These are phyloP conservation scores for Smittia sp. DNA, from an alignment of 2,888 invertebrate genomes.

Conservation along the genomic window DNA sequence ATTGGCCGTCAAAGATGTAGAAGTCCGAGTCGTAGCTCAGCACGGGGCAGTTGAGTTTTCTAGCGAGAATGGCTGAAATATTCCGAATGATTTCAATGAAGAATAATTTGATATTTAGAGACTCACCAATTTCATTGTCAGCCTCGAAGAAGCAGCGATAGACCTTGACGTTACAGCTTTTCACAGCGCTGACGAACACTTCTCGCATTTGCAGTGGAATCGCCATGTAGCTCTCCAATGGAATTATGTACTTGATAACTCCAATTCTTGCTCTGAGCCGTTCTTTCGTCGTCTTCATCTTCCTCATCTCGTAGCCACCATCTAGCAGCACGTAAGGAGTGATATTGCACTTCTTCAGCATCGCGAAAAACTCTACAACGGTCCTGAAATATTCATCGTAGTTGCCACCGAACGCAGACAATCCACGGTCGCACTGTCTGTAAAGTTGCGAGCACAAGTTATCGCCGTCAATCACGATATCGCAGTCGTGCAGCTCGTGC, in stretches of 20 bases:
- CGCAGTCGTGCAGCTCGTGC: conserved; percentile 64
- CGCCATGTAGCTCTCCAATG: conserved; percentile 59
- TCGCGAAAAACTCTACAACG: conserved; percentile 66
- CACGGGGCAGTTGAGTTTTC: conserved; percentile 76
- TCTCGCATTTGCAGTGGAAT: conserved; percentile 74
- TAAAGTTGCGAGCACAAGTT: conserved; percentile 72
- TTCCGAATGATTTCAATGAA: background rate
- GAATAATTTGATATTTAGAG: background rate
- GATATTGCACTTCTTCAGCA: conserved; percentile 68
- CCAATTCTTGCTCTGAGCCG: conserved; percentile 62
- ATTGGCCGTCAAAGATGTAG: conserved; percentile 79
- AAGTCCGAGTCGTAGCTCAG: conserved; percentile 94
- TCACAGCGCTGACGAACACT: conserved; percentile 69
- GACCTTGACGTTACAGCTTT: conserved; percentile 63
- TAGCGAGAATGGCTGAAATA: conserved; percentile 63
- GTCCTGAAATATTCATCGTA: conserved; percentile 64
- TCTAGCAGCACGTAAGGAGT: conserved; percentile 74
- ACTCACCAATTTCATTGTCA: conserved; percentile 72
- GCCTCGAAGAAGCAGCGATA: conserved; percentile 84
- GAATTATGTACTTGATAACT: conserved; percentile 59
- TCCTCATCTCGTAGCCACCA: conserved; percentile 71
- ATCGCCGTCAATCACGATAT: conserved; percentile 77
- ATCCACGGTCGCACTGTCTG: conserved; percentile 59
- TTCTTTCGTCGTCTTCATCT: conserved; percentile 63
- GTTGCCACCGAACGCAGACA: conserved; percentile 80